Evolutionary conservation across 2,113 vertebrate genomes (phyloP).

Genomic region (Gadus macrocephalus): DNA sequence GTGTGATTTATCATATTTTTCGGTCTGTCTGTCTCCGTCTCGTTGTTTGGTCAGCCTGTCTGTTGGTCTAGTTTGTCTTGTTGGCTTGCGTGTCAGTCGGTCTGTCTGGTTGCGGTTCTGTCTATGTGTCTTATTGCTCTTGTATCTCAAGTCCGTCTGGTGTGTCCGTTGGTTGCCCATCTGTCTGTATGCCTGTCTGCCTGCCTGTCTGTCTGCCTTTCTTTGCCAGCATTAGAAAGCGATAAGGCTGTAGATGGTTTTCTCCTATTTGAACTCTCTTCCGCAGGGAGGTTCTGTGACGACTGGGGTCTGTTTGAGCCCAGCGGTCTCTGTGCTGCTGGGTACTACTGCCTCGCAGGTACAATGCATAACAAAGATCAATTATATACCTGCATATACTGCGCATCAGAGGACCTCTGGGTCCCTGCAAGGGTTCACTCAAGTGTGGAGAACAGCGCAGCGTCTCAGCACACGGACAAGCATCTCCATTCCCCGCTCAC

Average conservation of each 20-base stretch:
- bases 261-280: no score
- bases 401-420: neutral
- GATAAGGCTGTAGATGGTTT: no score
- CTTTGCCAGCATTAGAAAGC: no score
- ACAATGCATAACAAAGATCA: conserved; percentile 1
- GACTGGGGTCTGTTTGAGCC: conserved; percentile 78
- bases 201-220: neutral
- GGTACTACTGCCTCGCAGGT: conserved; percentile 81
- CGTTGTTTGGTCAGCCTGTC: neutral
- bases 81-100: neutral
- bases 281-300: conserved; percentile 78
- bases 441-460: no score
- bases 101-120: neutral
- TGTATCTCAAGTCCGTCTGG: no score
- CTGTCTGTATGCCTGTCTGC: neutral
- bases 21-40: no score
- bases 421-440: neutral
- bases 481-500: no score
- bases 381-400: neutral
- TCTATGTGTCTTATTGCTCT: neutral
- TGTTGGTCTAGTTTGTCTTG: neutral
- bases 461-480: neutral
- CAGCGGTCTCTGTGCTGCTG: conserved; percentile 76
- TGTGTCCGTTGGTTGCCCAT: no score
- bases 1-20: neutral